Conservation (phyloP, 2,113 vertebrate genomes). For the Brienomyrus longianalis region DNA sequence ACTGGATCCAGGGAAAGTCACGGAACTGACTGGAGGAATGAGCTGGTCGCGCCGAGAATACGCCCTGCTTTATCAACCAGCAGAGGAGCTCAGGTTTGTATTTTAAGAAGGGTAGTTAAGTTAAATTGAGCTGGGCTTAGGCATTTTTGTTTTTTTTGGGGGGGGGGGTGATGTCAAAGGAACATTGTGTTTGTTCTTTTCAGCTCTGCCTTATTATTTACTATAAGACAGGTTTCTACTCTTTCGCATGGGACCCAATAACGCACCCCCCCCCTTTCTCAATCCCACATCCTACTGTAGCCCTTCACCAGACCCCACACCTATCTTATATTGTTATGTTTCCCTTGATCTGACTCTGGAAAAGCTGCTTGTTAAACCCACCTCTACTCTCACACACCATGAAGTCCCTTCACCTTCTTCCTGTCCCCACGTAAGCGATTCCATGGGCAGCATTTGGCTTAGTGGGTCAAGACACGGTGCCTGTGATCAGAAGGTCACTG, state of each 20-base stretch:
- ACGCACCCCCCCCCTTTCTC: not conserved
- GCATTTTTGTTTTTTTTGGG: not conserved
- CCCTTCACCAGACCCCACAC: not conserved
- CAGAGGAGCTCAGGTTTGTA: not conserved
- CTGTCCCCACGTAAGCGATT: not conserved
- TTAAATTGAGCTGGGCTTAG: not conserved
- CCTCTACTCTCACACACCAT: not conserved
- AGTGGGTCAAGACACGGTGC: not conserved
- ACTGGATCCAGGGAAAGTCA: not conserved
- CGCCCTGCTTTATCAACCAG: not conserved
- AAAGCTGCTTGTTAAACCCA: not conserved
- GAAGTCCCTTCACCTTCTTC: not conserved
- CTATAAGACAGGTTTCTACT: not conserved
- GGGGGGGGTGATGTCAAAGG: not conserved
- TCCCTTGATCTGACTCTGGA: not conserved
- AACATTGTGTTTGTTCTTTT: not conserved
- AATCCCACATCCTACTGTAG: not conserved
- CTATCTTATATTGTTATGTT: not conserved
- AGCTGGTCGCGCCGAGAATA: too few relatives aligned
- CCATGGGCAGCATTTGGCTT: not conserved
- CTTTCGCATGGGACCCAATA: not conserved
- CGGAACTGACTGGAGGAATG: not conserved
- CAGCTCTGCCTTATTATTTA: not conserved
- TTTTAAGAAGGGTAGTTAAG: not conserved
- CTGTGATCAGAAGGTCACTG: not conserved